A percentile compares a stretch with the other conserved stretches of the same genome.
Evolutionary conservation across 2,888 invertebrate genomes (phyloP).

Genomic region (Strigamia transsilvanica): DNA sequence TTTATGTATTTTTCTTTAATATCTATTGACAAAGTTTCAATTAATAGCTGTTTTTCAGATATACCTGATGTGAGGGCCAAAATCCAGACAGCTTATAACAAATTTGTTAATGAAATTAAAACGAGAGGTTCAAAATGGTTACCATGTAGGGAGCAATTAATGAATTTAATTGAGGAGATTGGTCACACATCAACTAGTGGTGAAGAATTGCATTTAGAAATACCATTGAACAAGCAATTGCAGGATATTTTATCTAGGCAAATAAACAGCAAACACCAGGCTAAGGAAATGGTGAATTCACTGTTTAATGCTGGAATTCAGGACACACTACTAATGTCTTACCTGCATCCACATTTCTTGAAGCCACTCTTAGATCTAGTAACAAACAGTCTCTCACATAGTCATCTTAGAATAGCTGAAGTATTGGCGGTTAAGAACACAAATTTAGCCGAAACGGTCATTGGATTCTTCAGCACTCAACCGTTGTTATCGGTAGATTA

Average conservation of each 20-base stretch:
- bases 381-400: background rate
- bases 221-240: too few species aligned
- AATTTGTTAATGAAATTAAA: background rate
- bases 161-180: too few species aligned
- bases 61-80: background rate
- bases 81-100: background rate
- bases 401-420: background rate
- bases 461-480: background rate
- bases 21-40: background rate
- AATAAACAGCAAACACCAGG: background rate
- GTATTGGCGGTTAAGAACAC: background rate
- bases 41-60: background rate
- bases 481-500: background rate
- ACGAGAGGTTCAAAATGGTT: too few species aligned
- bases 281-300: background rate
- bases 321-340: background rate
- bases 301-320: background rate
- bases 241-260: too few species aligned
- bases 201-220: too few species aligned
- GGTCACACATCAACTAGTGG: too few species aligned
- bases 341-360: background rate
- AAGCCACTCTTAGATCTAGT: constrained; percentile 14
- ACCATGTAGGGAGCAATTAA: too few species aligned
- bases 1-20: too few species aligned
- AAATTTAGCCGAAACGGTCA: background rate